A percentile compares a stretch with the other conserved stretches of the same genome.
Conservation (phyloP, 2,797 vertebrate species). For the Enteromius anoplus region DNA sequence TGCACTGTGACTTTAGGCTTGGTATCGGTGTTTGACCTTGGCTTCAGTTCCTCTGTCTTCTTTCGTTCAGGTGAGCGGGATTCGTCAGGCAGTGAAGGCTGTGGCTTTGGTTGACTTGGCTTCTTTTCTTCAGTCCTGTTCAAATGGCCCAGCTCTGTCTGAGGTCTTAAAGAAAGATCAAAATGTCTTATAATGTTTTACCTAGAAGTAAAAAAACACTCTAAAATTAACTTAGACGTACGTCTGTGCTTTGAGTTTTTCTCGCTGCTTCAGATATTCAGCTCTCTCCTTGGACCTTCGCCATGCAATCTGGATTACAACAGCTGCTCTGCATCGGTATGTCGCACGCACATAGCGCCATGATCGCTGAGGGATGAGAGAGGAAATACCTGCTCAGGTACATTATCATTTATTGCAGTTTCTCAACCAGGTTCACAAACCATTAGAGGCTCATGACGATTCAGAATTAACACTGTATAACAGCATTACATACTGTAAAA, state of each 20-base stretch:
- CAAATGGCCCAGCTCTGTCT: not conserved
- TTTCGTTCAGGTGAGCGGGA: not conserved
- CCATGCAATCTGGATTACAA: conserved; percentile 86
- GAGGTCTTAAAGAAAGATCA: conserved; percentile 10
- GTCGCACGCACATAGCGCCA: conserved; percentile 83
- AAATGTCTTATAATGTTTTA: not conserved
- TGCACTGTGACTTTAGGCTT: not conserved
- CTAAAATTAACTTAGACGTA: not conserved
- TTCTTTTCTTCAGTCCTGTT: conserved; percentile 5
- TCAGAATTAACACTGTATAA: not conserved
- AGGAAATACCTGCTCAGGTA: not conserved
- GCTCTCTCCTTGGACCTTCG: conserved; percentile 69
- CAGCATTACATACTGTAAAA: not conserved
- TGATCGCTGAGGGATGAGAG: conserved; percentile 72
- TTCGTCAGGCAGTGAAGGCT: conserved; percentile 23
- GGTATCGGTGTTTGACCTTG: not conserved
- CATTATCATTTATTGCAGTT: not conserved
- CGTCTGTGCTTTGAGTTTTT: conserved; percentile 68
- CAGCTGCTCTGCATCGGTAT: conserved; percentile 78
- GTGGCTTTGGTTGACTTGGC: conserved; percentile 31
- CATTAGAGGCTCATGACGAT: not conserved
- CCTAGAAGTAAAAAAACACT: not conserved
- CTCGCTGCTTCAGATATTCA: conserved; percentile 57
- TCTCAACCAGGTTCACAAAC: not conserved
- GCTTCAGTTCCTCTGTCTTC: not conserved